Evolutionary conservation across 2,797 vertebrate species (phyloP), one percentile per base, ranked within the genome.

Genomic region (Adelosebastes latens): DNA sequence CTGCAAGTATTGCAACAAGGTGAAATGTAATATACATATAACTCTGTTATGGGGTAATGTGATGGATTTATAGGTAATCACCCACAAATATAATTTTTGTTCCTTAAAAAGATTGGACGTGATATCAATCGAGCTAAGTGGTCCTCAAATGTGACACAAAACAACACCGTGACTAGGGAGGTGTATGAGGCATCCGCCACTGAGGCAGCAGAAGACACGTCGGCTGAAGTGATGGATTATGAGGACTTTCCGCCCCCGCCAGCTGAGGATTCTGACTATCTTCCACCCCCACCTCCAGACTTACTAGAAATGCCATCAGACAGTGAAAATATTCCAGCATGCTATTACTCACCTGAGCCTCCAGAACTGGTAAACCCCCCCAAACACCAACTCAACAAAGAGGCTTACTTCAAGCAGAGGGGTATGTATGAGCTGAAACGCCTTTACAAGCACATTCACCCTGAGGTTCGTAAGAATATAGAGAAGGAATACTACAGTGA

Each of bases 361-460:
- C 83, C 87, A 62, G 93, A 93, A 82, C 73, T 80, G 64, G 84
- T 11, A 62, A 89, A 90, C 71, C 62, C 88, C 72, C 61, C 84
- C 83, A 97, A 94, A 84, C 78, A 79, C 36, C 76, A 87, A 24
- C 4, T 92, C 10, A 95, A 93, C 82, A 96, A 82, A 95, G 96
- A 97, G 59, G 86, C 95, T 68, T 96, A 96, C 63, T 86, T 91
- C 77, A 97, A 96, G 83, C 96, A 98, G 92, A 96, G 92, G 81
- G 96, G 96, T 80, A 94, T 96, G 77, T 89, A 90, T 75, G 97
- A 98, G 93, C 88, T 97, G 67, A 98, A 97, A 90, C 94, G 95
- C 42, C 95, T 97, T 66, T 97, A 97, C 85, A 98, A 97, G 87
- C 91, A 96, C 81, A 97, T 98, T 79, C 95, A 98, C 82, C 95